Base-by-base conservation (phyloP, 2,888 invertebrate species). In the Synanthedon formicaeformis region DNA sequence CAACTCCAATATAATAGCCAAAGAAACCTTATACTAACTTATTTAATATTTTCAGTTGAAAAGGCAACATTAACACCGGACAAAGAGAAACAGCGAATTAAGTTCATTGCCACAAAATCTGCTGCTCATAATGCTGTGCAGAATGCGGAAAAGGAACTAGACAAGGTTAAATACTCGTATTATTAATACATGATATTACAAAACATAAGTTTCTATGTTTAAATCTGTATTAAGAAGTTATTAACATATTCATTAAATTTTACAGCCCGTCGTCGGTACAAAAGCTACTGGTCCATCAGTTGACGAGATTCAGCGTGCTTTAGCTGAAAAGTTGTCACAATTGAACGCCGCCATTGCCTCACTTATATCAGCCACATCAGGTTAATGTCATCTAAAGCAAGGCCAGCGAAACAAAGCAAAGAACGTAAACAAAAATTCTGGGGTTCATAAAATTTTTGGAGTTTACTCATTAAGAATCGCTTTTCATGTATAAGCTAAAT, bases 291-390 rank as follows among this genome's bases (percentile, higher is more conserved):
- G 45, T n/a, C n/a, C 45, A 14, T 8, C 45, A 45, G 4, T 13
- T 6, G 45, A n/a, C 13, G 45, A 45, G 45, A 6, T 16, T 14
- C 18, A 49, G 49, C 23, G 23, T 3, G 18, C 16, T 16, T 16
- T 49, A 14, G 56, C 73, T 2, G 58, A 69, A 12, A 65, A 61
- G 27, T 41, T 81, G 45, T 73, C 74, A 0, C 69, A 65, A 27
- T 63, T 80, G 11, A 80, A 81, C 56, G 81, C 77, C 0, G 76
- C 81, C 1, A 56, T 78, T 2, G 78, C 78, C 0, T 62, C 71
- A 1, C 51, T 56, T 2, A 13, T 52, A 6, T 40, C 48, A 10
- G 52, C 54, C 40, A 52, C 52, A 5, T 52, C 50, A 52, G 52
- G 55, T 56, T 14, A 54, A 41, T 51, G 34, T 13, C 13, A 41